These are phyloP conservation scores for Eristalis tenax DNA, from an alignment of 2,888 invertebrate species.

Conservation along the genomic window DNA sequence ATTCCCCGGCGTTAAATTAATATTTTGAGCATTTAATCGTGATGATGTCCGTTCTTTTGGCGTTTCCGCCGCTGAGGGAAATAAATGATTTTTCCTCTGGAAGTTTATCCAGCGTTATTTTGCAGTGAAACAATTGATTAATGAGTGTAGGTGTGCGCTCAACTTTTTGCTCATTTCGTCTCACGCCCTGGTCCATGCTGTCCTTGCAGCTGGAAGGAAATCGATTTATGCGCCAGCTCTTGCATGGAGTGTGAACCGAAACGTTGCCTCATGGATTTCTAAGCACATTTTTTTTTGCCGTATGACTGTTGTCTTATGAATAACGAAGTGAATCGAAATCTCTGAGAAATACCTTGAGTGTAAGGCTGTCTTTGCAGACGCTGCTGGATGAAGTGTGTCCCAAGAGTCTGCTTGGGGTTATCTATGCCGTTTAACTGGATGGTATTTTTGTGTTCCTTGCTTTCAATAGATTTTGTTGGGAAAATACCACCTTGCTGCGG, in stretches of 20 bases:
- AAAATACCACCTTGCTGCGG: too few relatives aligned
- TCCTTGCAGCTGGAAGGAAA: neutral
- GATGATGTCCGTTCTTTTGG: constrained; percentile 17
- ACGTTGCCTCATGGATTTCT: neutral
- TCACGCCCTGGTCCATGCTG: neutral
- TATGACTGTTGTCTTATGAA: neutral
- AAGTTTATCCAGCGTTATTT: constrained; percentile 4
- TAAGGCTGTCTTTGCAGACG: too few relatives aligned
- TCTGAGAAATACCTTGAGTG: neutral
- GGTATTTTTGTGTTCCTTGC: too few relatives aligned
- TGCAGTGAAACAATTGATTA: constrained; percentile 40
- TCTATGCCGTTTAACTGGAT: too few relatives aligned
- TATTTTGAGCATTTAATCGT: constrained; percentile 31
- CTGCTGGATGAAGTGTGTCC: too few relatives aligned
- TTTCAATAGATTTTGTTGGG: too few relatives aligned
- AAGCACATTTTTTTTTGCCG: too few relatives aligned
- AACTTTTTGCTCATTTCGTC: neutral
- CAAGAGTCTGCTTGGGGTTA: too few relatives aligned
- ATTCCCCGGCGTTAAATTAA: constrained; percentile 44
- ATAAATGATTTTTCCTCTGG: constrained; percentile 3
- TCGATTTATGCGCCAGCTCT: neutral
- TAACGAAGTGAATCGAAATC: neutral
- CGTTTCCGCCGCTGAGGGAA: neutral
- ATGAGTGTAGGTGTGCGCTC: constrained; percentile 38
- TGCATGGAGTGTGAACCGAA: neutral